phyloP scores from a whole-genome alignment of 2,113 vertebrate genomes.

The Amphiprion percula region DNA sequence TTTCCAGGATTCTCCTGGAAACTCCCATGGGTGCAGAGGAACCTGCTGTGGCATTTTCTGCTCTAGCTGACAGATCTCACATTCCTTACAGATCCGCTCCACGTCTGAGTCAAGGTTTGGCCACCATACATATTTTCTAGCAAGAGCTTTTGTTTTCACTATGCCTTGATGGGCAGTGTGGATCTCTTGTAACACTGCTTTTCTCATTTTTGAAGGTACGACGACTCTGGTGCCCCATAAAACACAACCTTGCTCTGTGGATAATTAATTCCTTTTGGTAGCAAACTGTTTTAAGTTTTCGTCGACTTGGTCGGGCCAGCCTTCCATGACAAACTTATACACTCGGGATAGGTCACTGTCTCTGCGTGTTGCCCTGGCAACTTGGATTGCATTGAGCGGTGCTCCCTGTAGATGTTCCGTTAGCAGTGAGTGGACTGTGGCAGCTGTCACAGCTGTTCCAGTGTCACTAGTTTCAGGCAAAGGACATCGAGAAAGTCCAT shows the following conservation, averaged over 20 bases:
- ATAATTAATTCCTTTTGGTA: not conserved
- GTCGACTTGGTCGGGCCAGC: too few relatives aligned
- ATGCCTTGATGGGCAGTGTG: conserved; percentile 11
- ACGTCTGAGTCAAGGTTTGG: conserved; percentile 11
- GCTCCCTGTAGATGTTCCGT: not conserved
- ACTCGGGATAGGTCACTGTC: too few relatives aligned
- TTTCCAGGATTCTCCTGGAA: conserved; percentile 22
- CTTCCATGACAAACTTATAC: too few relatives aligned
- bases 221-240: too few relatives aligned
- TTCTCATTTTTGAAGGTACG: not conserved
- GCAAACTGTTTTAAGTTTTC: not conserved
- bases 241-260: not conserved
- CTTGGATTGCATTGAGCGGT: not conserved
- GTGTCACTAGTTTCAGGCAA: too few relatives aligned
- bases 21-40: conserved; percentile 19
- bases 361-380: not conserved
- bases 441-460: too few relatives aligned
- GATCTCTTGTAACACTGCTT: conserved; percentile 1
- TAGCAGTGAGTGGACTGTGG: not conserved
- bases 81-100: not conserved
- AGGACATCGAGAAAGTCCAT: too few relatives aligned
- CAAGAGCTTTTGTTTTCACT: conserved; percentile 21
- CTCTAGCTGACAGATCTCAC: conserved; percentile 15
- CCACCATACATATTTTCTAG: conserved; percentile 28
- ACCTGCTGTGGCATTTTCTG: not conserved